phyloP scores from a whole-genome alignment of 2,888 invertebrate genomes.

The Mimumesa dahlbomi region DNA sequence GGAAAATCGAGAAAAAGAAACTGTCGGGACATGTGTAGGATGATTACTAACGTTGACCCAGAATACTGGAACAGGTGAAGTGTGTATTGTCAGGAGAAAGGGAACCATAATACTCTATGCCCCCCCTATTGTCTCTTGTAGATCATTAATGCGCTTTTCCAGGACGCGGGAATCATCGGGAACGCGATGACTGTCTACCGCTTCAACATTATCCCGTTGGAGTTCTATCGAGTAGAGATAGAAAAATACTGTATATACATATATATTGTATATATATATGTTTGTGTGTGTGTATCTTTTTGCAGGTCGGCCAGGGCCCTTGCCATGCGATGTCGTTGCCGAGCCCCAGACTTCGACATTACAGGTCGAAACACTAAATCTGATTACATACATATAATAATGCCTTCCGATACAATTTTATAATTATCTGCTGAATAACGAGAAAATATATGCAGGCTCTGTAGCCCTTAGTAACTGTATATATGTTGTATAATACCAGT shows the following conservation, averaged over 20 bases:
- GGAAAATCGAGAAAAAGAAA: too few species aligned
- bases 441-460: slow-evolving; percentile 39
- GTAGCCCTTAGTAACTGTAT: slow-evolving; percentile 26
- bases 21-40: too few species aligned
- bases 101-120: not conserved
- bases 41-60: too few species aligned
- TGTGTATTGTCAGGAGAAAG: not conserved
- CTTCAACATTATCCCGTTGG: slow-evolving; percentile 27
- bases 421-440: slow-evolving; percentile 46
- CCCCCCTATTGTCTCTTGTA: not conserved
- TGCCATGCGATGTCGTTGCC: slow-evolving; percentile 80
- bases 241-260: too few species aligned
- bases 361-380: slow-evolving; percentile 84
- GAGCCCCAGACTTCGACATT: slow-evolving; percentile 88
- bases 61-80: too few species aligned
- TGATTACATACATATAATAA: slow-evolving; percentile 54
- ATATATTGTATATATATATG: too few species aligned
- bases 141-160: slow-evolving; percentile 22
- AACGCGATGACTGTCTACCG: slow-evolving; percentile 34
- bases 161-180: slow-evolving; percentile 35
- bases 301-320: slow-evolving; percentile 78
- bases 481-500: slow-evolving; percentile 1
- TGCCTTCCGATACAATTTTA: slow-evolving; percentile 45
- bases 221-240: slow-evolving; percentile 2
- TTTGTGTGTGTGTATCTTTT: slow-evolving; percentile 76